A percentile compares a stretch with the other conserved stretches of the same genome.
Evolutionary conservation across 2,888 invertebrate species (phyloP).

Genomic region (Lasioglossum pauxillum): DNA sequence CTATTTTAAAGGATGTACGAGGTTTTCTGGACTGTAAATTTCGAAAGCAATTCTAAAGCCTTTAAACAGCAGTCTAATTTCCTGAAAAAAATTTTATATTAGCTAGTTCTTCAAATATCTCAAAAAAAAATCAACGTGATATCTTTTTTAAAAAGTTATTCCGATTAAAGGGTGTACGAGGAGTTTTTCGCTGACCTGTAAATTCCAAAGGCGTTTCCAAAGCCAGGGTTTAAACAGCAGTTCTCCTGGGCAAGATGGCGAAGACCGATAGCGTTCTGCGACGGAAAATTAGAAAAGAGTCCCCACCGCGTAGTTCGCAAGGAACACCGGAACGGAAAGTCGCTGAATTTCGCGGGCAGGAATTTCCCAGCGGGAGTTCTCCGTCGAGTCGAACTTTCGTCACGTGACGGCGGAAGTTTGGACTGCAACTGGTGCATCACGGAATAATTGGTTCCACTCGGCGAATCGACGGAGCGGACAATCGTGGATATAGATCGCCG

Average conservation of each 20-base stretch:
- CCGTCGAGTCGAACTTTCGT: slow-evolving; percentile 42
- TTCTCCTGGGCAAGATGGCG: slow-evolving; percentile 11
- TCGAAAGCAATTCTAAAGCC: no score
- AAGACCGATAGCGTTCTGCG: slow-evolving; percentile 55
- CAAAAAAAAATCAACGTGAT: background rate
- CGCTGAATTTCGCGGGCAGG: slow-evolving; percentile 40
- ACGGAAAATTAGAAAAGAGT: slow-evolving; percentile 53
- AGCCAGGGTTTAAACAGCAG: background rate
- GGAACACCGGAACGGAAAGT: slow-evolving; percentile 32
- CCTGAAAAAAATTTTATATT: no score
- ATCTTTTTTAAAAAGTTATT: background rate
- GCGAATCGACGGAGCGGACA: slow-evolving; percentile 42
- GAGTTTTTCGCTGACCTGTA: background rate
- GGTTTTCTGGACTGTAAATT: no score
- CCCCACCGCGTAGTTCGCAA: slow-evolving; percentile 31
- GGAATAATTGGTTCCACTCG: slow-evolving; percentile 68
- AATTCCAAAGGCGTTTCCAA: background rate
- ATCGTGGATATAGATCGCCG: slow-evolving; percentile 57
- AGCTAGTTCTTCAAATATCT: no score
- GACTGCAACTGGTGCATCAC: slow-evolving; percentile 63
- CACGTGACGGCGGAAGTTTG: slow-evolving; percentile 63
- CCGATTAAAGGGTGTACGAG: background rate
- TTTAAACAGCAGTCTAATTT: no score
- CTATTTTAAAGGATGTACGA: no score
- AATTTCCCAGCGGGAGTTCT: slow-evolving; percentile 51